Evolutionary conservation across 2,888 invertebrate species (phyloP).

Genomic region (Esperia sulphurella): DNA sequence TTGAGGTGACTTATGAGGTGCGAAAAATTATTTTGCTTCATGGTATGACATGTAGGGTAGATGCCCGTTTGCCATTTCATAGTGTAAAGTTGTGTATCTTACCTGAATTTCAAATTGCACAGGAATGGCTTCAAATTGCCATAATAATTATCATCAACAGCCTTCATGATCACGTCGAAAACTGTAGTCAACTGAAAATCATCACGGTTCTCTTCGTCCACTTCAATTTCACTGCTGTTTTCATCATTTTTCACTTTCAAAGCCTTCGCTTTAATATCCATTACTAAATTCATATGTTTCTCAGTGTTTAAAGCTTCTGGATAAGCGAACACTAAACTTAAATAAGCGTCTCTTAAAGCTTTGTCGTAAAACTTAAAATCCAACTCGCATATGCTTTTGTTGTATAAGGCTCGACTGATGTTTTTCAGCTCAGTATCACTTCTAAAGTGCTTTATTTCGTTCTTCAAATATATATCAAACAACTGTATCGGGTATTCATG

Average conservation of each 20-base stretch:
- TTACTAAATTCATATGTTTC: constrained; percentile 60
- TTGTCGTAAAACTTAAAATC: constrained; percentile 43
- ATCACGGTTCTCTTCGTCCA: constrained; percentile 19
- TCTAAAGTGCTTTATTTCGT: constrained; percentile 37
- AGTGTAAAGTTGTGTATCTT: no score
- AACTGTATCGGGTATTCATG: constrained; percentile 51
- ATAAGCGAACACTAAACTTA: constrained; percentile 49
- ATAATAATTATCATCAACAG: constrained; percentile 31
- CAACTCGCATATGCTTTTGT: constrained; percentile 63
- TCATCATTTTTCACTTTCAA: constrained; percentile 25
- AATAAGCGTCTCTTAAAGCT: constrained; percentile 49
- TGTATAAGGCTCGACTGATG: constrained; percentile 54
- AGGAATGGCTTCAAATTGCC: constrained; percentile 44
- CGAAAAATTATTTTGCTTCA: no score
- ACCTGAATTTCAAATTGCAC: constrained; percentile 48
- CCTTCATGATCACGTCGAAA: constrained; percentile 35
- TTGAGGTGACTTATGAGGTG: no score
- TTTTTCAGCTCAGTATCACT: constrained; percentile 41
- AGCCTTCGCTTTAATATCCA: constrained; percentile 61
- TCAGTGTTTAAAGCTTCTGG: constrained; percentile 38
- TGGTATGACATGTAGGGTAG: no score
- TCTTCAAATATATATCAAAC: constrained; percentile 50
- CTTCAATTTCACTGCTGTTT: background rate
- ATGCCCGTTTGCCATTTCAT: no score
- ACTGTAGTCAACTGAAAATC: constrained; percentile 41